Evolutionary conservation across 2,113 vertebrate species (phyloP).

Genomic region (Protobothrops mucrosquamatus): DNA sequence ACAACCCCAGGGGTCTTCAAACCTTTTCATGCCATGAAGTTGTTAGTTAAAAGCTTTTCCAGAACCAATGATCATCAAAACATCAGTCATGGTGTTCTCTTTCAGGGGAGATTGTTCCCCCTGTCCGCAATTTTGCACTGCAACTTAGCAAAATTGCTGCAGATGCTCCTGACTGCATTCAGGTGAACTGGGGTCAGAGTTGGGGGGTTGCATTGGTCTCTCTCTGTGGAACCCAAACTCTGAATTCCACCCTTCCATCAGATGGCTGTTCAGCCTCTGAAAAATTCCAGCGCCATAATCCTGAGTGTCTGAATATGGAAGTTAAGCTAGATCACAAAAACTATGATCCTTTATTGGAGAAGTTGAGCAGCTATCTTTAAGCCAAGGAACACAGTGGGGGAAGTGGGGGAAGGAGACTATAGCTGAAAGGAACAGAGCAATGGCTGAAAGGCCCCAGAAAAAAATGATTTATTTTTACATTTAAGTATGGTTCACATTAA

Average conservation of each 20-base stretch:
- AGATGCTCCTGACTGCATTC: not conserved
- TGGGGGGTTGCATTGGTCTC: too few relatives aligned
- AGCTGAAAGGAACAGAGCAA: not conserved
- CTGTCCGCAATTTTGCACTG: not conserved
- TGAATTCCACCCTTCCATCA: not conserved
- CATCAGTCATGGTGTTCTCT: not conserved
- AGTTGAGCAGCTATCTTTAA: not conserved
- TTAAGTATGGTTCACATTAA: too few relatives aligned
- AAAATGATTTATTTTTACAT: not conserved
- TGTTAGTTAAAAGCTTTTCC: not conserved
- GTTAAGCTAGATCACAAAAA: not conserved
- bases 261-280: not conserved
- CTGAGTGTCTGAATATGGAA: not conserved
- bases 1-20: not conserved
- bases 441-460: not conserved
- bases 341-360: not conserved
- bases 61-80: not conserved
- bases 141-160: not conserved
- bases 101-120: not conserved
- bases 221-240: not conserved
- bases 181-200: not conserved
- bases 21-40: not conserved
- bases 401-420: not conserved
- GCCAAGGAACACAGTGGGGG: not conserved
- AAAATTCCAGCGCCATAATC: not conserved